Percentiles rank a stretch among this genome's conserved stretches.
Conservation (phyloP, 2,888 invertebrate species). For the Synergus umbraculus region DNA sequence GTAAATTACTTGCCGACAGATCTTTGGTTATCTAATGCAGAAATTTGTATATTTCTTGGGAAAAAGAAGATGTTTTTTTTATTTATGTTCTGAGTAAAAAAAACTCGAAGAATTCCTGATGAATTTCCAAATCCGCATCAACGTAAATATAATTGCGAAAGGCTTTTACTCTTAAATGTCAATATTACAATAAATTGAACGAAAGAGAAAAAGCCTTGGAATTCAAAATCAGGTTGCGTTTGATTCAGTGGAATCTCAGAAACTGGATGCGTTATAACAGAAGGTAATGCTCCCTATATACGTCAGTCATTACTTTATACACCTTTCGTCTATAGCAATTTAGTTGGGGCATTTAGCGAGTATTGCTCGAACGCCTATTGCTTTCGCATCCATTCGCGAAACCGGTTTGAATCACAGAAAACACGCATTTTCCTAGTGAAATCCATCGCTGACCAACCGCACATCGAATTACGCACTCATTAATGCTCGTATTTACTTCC, state of each 20-base stretch:
- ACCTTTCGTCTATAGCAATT: constrained; percentile 17
- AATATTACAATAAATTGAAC: neutral
- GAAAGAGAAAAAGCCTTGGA: neutral
- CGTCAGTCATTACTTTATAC: neutral
- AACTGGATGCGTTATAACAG: constrained; percentile 1
- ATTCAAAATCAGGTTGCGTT: too few species aligned
- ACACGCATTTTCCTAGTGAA: constrained; percentile 34
- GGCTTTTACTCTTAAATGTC: neutral
- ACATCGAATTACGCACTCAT: constrained; percentile 10
- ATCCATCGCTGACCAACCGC: constrained; percentile 13
- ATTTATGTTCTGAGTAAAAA: too few species aligned
- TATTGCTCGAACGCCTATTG: constrained; percentile 4
- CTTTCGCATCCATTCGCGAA: neutral
- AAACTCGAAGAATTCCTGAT: neutral
- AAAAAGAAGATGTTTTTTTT: neutral
- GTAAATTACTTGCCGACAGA: constrained; percentile 14
- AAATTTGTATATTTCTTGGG: neutral
- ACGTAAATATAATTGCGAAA: neutral
- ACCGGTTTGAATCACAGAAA: constrained; percentile 25
- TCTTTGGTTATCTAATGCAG: constrained; percentile 17
- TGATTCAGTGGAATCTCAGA: neutral
- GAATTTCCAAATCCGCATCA: neutral
- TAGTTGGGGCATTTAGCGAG: constrained; percentile 12
- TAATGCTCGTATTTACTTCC: constrained; percentile 30
- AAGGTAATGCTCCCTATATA: neutral